phyloP scores from a whole-genome alignment of 2,888 invertebrate genomes.

The Leucania comma region DNA sequence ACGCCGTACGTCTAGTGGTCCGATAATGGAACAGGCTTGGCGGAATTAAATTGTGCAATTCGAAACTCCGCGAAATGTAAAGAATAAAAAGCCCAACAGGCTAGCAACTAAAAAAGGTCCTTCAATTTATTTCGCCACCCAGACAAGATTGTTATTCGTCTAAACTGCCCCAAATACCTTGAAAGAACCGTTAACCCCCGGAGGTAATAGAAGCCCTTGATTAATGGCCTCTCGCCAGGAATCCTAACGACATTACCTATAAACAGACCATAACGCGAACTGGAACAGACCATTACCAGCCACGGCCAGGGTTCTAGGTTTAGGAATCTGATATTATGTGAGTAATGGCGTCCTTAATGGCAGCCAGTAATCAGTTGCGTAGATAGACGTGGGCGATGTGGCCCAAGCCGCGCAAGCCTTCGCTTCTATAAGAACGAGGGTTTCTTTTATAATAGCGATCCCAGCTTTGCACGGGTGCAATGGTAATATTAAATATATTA shows the following conservation, averaged over 20 bases:
- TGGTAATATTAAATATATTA: no score
- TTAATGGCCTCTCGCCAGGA: background rate
- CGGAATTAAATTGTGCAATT: no score
- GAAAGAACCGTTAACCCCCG: background rate
- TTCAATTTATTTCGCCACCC: background rate
- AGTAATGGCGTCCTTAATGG: conserved; percentile 2
- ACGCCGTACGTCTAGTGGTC: no score
- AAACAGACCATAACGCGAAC: conserved; percentile 9
- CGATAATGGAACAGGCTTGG: no score
- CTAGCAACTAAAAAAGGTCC: background rate
- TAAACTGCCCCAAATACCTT: background rate
- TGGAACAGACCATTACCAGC: background rate
- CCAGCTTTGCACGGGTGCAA: no score
- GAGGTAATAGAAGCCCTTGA: background rate
- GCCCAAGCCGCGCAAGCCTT: no score
- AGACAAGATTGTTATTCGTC: background rate
- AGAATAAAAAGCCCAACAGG: no score
- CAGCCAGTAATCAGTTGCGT: background rate
- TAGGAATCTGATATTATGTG: conserved; percentile 3
- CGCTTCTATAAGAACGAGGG: no score
- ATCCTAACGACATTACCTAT: conserved; percentile 2
- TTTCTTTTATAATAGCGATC: no score
- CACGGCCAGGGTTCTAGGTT: conserved; percentile 1
- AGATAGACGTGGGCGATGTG: no score
- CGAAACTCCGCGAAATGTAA: no score